phyloP scores from a whole-genome alignment of 2,888 invertebrate species.

The Poecilus cupreus region DNA sequence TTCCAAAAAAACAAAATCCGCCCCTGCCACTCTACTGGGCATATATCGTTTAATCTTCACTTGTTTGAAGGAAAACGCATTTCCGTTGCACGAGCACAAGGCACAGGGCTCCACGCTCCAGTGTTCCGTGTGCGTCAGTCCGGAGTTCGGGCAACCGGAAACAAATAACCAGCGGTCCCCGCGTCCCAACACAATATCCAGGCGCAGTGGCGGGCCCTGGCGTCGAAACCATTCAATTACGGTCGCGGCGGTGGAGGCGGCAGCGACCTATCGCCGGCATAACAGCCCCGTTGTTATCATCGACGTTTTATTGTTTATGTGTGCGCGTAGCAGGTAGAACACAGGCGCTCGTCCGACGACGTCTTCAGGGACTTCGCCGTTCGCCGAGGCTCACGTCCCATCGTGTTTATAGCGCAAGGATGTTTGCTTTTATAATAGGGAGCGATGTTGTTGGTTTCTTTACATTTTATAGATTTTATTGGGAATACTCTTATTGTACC shows the following conservation, averaged over 20 bases:
- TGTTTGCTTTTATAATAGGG: no score
- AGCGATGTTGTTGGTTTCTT: not conserved
- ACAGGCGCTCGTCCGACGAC: not conserved
- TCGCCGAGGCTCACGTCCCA: not conserved
- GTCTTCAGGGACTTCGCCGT: not conserved
- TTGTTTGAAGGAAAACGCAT: slow-evolving; percentile 12
- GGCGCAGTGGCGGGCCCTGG: slow-evolving; percentile 61
- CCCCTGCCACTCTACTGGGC: not conserved
- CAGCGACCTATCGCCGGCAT: slow-evolving; percentile 42
- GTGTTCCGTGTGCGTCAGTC: not conserved
- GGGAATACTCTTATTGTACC: no score
- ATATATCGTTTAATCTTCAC: slow-evolving; percentile 34
- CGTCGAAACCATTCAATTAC: slow-evolving; percentile 64
- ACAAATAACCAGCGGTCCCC: slow-evolving; percentile 69
- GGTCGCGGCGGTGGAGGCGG: not conserved
- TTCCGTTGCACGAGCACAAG: not conserved
- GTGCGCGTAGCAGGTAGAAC: slow-evolving; percentile 6
- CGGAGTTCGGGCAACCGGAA: slow-evolving; percentile 62
- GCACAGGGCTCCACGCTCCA: not conserved
- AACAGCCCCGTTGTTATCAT: slow-evolving; percentile 55
- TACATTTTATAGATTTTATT: not conserved
- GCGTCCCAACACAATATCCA: slow-evolving; percentile 71
- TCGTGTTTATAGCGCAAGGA: not conserved
- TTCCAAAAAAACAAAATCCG: not conserved
- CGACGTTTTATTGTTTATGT: slow-evolving; percentile 58